phyloP scores from a whole-genome alignment of 2,113 vertebrate genomes.

The Hystrix brachyura region DNA sequence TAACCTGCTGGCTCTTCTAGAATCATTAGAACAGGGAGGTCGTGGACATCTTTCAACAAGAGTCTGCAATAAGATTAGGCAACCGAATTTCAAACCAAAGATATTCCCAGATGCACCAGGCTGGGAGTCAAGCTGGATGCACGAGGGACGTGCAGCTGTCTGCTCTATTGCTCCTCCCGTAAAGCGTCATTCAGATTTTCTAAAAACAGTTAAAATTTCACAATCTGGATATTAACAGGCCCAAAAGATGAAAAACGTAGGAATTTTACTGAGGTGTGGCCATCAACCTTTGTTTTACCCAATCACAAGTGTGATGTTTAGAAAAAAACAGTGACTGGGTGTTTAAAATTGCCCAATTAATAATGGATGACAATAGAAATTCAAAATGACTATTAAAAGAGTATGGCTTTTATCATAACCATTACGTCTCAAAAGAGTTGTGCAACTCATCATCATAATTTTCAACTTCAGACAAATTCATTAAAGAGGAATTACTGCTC shows the following conservation, averaged over 20 bases:
- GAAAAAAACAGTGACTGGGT: not conserved
- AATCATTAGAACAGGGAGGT: constrained; percentile 46
- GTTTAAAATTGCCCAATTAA: constrained; percentile 15
- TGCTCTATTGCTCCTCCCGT: not conserved
- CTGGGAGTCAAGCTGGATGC: not conserved
- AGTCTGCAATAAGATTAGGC: constrained; percentile 54
- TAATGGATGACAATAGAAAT: constrained; percentile 52
- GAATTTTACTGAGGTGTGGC: constrained; percentile 32
- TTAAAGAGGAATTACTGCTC: constrained; percentile 63
- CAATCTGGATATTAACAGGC: not conserved
- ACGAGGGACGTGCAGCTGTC: not conserved
- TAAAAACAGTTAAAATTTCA: constrained; percentile 16
- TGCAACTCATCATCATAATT: constrained; percentile 53
- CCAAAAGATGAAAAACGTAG: not conserved
- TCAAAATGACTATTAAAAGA: constrained; percentile 29
- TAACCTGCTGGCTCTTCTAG: constrained; percentile 14
- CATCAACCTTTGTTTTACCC: constrained; percentile 38
- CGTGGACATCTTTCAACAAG: constrained; percentile 49
- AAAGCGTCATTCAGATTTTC: constrained; percentile 17
- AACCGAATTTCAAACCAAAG: constrained; percentile 64
- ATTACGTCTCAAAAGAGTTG: constrained; percentile 9
- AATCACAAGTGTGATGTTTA: constrained; percentile 29
- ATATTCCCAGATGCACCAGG: constrained; percentile 15
- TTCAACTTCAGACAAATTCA: constrained; percentile 68
- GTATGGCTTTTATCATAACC: constrained; percentile 62